Evolutionary conservation across 2,888 invertebrate genomes (phyloP).

Genomic region (Colostygia pectinataria): DNA sequence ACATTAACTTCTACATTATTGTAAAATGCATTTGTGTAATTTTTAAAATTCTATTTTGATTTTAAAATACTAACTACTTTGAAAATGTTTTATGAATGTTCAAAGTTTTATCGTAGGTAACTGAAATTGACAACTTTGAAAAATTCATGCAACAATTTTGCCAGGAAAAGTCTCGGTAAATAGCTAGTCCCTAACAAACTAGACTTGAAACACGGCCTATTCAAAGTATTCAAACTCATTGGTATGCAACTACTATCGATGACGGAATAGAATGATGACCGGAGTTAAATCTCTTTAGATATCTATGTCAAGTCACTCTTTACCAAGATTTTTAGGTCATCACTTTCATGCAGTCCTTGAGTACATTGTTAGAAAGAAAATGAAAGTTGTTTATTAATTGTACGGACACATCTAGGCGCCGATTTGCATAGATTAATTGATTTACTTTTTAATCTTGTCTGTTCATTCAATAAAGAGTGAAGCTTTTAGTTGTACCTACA

Average conservation of each 20-base stretch:
- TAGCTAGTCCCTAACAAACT: not conserved
- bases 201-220: slow-evolving; percentile 35
- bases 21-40: too few relatives aligned
- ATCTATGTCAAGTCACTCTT: slow-evolving; percentile 55
- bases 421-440: slow-evolving; percentile 43
- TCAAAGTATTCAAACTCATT: slow-evolving; percentile 34
- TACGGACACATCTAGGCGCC: slow-evolving; percentile 46
- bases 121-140: too few relatives aligned
- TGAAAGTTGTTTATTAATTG: slow-evolving; percentile 62
- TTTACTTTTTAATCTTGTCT: slow-evolving; percentile 8
- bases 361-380: slow-evolving; percentile 57
- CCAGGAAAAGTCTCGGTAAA: too few relatives aligned
- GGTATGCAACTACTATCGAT: slow-evolving; percentile 36
- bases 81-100: too few relatives aligned
- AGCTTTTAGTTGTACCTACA: not conserved
- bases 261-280: slow-evolving; percentile 33
- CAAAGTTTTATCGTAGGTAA: too few relatives aligned
- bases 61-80: too few relatives aligned
- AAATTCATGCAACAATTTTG: too few relatives aligned
- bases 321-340: slow-evolving; percentile 58
- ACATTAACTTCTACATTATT: too few relatives aligned
- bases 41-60: too few relatives aligned
- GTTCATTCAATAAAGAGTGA: not conserved
- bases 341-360: slow-evolving; percentile 64
- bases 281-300: slow-evolving; percentile 42